These are phyloP conservation scores for Sebastes nivosus DNA, from an alignment of 2,797 vertebrate genomes.

Conservation along the genomic window DNA sequence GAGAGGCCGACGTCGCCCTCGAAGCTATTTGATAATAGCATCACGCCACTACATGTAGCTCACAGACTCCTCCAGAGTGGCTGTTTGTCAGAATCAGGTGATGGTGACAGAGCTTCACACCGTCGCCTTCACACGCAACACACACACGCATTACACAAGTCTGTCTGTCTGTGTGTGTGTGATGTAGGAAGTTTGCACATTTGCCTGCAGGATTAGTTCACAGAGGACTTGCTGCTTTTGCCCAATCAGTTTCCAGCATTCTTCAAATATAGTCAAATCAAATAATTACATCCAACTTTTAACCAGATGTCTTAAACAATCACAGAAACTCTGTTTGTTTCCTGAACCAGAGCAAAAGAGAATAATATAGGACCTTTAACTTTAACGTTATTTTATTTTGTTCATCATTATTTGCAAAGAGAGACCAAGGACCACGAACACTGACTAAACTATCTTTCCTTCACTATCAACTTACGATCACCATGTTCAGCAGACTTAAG, in stretches of 20 bases:
- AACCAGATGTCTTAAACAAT: not conserved
- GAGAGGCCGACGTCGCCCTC: conserved; percentile 45
- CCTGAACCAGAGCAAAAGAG: not conserved
- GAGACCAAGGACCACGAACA: not conserved
- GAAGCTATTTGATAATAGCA: conserved; percentile 48
- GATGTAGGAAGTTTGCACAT: too few relatives aligned
- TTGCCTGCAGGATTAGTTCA: too few relatives aligned
- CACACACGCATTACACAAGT: not conserved
- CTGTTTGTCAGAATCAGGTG: conserved; percentile 60
- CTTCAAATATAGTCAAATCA: not conserved
- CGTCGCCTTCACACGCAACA: not conserved
- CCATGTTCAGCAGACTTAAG: not conserved
- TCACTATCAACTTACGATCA: not conserved
- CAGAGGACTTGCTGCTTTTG: not conserved
- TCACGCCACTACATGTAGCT: conserved; percentile 50
- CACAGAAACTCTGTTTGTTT: not conserved
- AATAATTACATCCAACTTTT: too few relatives aligned
- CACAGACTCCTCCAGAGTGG: conserved; percentile 37
- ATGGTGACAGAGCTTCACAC: conserved; percentile 1
- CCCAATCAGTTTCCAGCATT: not conserved
- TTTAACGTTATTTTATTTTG: not conserved
- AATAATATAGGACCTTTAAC: not conserved
- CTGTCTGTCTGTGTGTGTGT: too few relatives aligned
- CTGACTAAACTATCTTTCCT: not conserved
- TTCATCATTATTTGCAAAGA: not conserved